Conservation (phyloP, 1,140 invertebrate species). For the Tribolium madens region DNA sequence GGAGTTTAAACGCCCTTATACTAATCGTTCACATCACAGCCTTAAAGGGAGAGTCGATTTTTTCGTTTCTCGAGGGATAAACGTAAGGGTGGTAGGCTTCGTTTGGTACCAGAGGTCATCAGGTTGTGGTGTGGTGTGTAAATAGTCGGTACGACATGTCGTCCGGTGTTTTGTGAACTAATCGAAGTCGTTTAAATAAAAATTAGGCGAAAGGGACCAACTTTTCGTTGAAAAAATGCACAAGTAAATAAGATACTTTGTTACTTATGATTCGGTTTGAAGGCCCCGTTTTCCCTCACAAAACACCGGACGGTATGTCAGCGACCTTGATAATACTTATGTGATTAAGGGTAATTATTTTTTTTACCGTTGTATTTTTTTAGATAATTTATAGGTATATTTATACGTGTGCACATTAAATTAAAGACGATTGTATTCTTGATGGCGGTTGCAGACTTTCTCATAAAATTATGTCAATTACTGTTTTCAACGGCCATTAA, state of each 20-base stretch:
- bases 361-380: conserved; percentile 46
- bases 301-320: conserved; percentile 15
- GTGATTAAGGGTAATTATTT: conserved; percentile 47
- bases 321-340: conserved; percentile 37
- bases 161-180: conserved; percentile 13
- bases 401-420: conserved; percentile 45
- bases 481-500: conserved; percentile 33
- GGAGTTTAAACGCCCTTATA: conserved; percentile 33
- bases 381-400: conserved; percentile 46
- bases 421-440: conserved; percentile 23
- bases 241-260: neutral
- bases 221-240: neutral
- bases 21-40: conserved; percentile 37
- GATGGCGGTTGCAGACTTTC: conserved; percentile 25
- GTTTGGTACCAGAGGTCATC: neutral
- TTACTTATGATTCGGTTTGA: neutral
- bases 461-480: conserved; percentile 36
- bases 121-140: conserved; percentile 29
- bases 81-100: conserved; percentile 3
- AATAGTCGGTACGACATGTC: conserved; percentile 3
- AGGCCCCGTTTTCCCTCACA: conserved; percentile 28
- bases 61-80: conserved; percentile 5
- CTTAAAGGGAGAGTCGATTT: conserved; percentile 20
- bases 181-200: neutral
- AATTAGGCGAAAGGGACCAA: conserved; percentile 24